Percentiles rank a stretch among this genome's conserved stretches.
phyloP scores from a whole-genome alignment of 2,888 invertebrate genomes.

The Lypha dubia region DNA sequence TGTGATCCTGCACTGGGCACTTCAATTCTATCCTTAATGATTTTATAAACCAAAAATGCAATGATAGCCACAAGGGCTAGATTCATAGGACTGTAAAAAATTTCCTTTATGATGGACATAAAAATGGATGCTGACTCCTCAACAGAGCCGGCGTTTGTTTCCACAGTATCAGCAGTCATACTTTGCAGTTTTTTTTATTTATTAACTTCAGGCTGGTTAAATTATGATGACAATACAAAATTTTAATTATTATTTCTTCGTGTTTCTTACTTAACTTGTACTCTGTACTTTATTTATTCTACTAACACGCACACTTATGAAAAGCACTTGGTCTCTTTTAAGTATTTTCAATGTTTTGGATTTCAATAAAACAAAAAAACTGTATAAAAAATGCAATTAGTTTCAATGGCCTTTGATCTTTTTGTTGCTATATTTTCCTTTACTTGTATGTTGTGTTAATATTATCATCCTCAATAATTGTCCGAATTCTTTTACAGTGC shows the following conservation, averaged over 20 bases:
- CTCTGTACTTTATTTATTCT: slow-evolving; percentile 56
- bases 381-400: slow-evolving; percentile 42
- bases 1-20: slow-evolving; percentile 79
- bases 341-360: slow-evolving; percentile 14
- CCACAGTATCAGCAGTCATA: slow-evolving; percentile 65
- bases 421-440: slow-evolving; percentile 42
- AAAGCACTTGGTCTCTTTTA: slow-evolving; percentile 9
- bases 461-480: slow-evolving; percentile 10
- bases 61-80: slow-evolving; percentile 88
- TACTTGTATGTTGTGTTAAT: not conserved
- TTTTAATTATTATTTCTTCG: slow-evolving; percentile 10
- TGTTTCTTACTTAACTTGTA: slow-evolving; percentile 40
- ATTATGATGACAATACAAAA: slow-evolving; percentile 59
- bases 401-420: slow-evolving; percentile 70
- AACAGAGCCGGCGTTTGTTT: slow-evolving; percentile 62
- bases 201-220: slow-evolving; percentile 37
- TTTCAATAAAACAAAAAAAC: slow-evolving; percentile 29
- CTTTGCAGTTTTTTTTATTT: slow-evolving; percentile 16
- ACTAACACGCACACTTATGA: slow-evolving; percentile 25
- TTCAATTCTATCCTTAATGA: slow-evolving; percentile 85
- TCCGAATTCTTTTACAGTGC: slow-evolving; percentile 8
- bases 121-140: slow-evolving; percentile 72
- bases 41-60: slow-evolving; percentile 89
- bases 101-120: slow-evolving; percentile 84
- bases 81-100: slow-evolving; percentile 89